Conservation (phyloP, 2,113 vertebrate genomes). For the Ia io region DNA sequence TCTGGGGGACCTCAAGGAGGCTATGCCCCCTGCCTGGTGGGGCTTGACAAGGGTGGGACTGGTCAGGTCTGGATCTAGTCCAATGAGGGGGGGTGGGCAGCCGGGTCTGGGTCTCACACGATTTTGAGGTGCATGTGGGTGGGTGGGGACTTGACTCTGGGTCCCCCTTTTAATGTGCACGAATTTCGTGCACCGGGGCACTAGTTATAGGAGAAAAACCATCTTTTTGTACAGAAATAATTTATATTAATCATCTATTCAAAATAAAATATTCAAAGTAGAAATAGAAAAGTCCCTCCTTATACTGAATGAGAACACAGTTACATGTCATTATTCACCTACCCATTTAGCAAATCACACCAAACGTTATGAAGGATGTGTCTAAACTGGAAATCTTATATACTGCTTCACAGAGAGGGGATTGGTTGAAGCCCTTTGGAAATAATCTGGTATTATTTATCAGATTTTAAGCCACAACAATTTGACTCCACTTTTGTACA, state of each 20-base stretch:
- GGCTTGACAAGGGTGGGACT: no score
- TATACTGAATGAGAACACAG: neutral
- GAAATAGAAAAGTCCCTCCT: constrained; percentile 6
- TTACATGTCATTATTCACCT: neutral
- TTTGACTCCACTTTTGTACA: neutral
- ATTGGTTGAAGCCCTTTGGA: neutral
- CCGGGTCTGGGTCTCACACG: no score
- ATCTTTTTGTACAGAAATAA: neutral
- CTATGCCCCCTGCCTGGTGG: no score
- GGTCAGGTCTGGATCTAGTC: no score
- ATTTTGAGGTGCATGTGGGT: no score
- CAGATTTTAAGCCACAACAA: constrained; percentile 14
- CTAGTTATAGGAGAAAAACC: neutral
- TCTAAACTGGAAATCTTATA: neutral
- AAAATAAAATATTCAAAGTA: constrained; percentile 45
- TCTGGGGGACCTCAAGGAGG: no score
- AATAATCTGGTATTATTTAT: constrained; percentile 49
- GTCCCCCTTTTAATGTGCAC: no score
- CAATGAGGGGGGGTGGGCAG: no score
- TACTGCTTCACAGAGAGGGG: neutral
- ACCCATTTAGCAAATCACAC: neutral
- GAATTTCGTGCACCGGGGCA: no score
- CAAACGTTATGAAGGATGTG: neutral
- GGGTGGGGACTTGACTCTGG: no score
- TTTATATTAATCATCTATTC: constrained; percentile 5